Evolutionary conservation across 2,113 vertebrate genomes (phyloP), one percentile per base, ranked within the genome.

Genomic region (Nannospalax galili): DNA sequence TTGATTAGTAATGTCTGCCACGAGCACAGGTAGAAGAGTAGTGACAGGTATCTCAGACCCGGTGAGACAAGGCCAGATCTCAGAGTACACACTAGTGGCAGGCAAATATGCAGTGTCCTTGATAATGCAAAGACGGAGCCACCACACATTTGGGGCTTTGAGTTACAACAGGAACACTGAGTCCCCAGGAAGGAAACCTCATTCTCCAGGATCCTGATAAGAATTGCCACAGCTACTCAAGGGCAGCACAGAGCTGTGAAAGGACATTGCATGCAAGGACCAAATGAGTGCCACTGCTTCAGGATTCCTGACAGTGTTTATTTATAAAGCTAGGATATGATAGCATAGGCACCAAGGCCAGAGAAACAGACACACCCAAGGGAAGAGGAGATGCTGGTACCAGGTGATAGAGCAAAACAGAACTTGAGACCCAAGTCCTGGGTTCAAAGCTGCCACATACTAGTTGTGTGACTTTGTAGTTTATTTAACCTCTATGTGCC

Each of bases 121-220:
- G 75, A 24, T 28, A 65, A 1, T 0, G 22, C 69, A 4, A 4
- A 60, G 94, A 95, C 92, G 15, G 64, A 22, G 80, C 97, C 72
- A 94, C 78, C 58, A 86, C 95, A 92, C 95, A 89, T 96, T 91
- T 92, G 90, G 22, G 45, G 17, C 90, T 95, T 93, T 85, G 93
- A 94, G 93, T 92, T 86, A 79, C 88, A 94, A 84, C 48, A 90
- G 95, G 92, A 92, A 42, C 80, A 82, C 88, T 90, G 88, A 30
- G 64, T 87, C 92, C 17, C 0, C 10, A 75, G 60, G 26, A 94
- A 81, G 96, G 93, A 96, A 94, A 88, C 94, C 95, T 95, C 95
- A 94, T 93, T 95, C 82, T 73, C 4, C 26, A 69, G 1, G 32
- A 1, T 32, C 62, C 0, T 0, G 77, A 75, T 95, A 88, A 92